Base-by-base conservation (phyloP, 37 sponge, comb jelly and placozoan genomes). In the Lycopodina hypogea region DNA sequence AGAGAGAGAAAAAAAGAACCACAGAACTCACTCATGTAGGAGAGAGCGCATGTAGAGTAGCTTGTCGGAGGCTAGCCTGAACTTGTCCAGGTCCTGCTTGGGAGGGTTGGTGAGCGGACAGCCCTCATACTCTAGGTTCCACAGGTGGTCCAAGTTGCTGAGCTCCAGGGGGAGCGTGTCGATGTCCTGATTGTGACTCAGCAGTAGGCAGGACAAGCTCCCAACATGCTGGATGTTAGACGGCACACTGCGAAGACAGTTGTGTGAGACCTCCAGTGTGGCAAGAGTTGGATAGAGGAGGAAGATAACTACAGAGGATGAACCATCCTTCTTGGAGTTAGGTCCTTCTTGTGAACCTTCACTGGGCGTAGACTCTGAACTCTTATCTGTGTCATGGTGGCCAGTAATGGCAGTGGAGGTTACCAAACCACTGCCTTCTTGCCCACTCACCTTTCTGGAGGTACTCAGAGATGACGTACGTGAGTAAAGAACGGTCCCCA, bases 1-100 rank as follows among this genome's bases (percentile, higher is more conserved):
- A 45, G 48, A 45, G 48, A 45, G 48, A 45, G 48, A 45, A 19
- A 58, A 24, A 24, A 58, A 14, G 14, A 3, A 58, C 59, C 6
- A 58, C 9, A 18, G 26, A 58, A 79, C 91, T 90, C 41, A 90
- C 91, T 88, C 83, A 39, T 93, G 90, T 35, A 93, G 72, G 22
- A 93, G 80, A 2, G 93, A 85, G 42, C 68, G 78, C 89, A 93
- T 88, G 78, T 79, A 93, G 42, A 82, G 74, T 17, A 93, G 86
- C 74, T 93, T 93, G 37, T 88, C 89, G 1, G 87, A 56, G 51
- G 87, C 86, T 23, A 78, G 57, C 12, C 71, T 66, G 81, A 74
- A 93, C 77, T 86, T 93, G 64, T 93, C 81, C 53, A 93, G 78
- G 58, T 89, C 87, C 23, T 73, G 61, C 4, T 41, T 68, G 30